Base-by-base conservation (phyloP, 2,888 invertebrate genomes). In the Drosophila nigritarsus region DNA sequence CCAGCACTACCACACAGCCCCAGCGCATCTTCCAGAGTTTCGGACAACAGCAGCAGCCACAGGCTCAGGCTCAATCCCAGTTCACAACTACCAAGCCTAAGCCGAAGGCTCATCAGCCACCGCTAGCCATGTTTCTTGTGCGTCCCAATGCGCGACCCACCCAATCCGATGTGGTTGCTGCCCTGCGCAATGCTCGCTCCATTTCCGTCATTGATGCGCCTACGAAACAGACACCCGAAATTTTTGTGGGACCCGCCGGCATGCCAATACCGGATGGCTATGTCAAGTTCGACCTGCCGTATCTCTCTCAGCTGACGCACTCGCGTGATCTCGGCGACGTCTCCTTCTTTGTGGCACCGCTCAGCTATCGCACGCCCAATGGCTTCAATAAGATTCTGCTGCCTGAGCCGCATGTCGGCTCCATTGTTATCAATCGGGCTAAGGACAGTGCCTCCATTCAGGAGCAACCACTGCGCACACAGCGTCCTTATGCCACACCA, bases 341-440 rank as follows among this genome's bases (percentile, higher is more conserved):
- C 1, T 96, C 97, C 0, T 97, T 97, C 92, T 97, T 97, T 84
- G 97, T 97, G 9, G 97, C 97, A 0, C 97, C 97, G 0, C 92
- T 97, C 30, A 97, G 96, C 87, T 97, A 97, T 87, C 96, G 96
- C 80, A 96, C 97, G n/a, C 97, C 97, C 0, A 94, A 95, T 55
- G 97, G 97, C 4, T 97, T 97, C 90, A 96, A 96, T 0, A 97
- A 97, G 93, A 97, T 97, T 75, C 96, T 97, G 0, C 95, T 97
- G 91, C 97, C 97, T 0, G 96, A 97, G 18, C 97, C 97, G 0
- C 97, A 97, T 85, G 97, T 97, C 0, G 97, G 97, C 1, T 97
- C 97, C 0, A 96, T 97, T 5, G 96, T 97, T 0, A 95, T 97
- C 2, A 95, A 96, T 82, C 94, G 95, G 0, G 84, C 84, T 24